Evolutionary conservation across 2,888 invertebrate genomes (phyloP).

Genomic region (Dastarcus helophoroides): DNA sequence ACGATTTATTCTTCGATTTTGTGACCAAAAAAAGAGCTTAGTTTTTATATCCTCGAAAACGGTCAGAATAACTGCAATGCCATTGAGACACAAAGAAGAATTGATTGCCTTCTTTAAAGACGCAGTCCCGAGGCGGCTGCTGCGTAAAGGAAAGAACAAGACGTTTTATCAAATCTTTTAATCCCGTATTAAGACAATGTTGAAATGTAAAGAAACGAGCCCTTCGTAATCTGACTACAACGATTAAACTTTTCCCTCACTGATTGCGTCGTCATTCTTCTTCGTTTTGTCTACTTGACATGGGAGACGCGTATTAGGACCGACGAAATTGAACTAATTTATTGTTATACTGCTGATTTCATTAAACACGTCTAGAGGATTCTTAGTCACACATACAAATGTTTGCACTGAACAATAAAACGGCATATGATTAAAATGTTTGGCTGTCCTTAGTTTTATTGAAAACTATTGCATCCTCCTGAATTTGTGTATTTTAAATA

Average conservation of each 20-base stretch:
- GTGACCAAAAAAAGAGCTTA: too few relatives aligned
- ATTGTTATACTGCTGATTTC: too few relatives aligned
- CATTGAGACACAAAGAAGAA: not conserved
- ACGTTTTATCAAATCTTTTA: conserved; percentile 11
- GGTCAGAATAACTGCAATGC: not conserved
- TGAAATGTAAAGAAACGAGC: conserved; percentile 24
- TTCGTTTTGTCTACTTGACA: not conserved
- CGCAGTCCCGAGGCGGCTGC: not conserved
- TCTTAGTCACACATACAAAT: too few relatives aligned
- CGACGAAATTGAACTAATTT: not conserved
- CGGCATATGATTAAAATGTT: too few relatives aligned
- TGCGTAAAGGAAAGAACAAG: not conserved
- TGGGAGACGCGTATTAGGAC: not conserved
- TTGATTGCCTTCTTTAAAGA: not conserved
- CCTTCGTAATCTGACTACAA: conserved; percentile 23
- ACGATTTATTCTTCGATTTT: too few relatives aligned
- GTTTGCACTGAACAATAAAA: too few relatives aligned
- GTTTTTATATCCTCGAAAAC: too few relatives aligned
- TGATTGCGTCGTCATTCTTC: not conserved
- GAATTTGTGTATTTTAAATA: too few relatives aligned
- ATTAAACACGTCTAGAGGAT: too few relatives aligned
- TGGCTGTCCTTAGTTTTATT: too few relatives aligned
- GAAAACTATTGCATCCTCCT: too few relatives aligned
- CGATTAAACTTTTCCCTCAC: conserved; percentile 21
- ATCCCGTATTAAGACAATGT: conserved; percentile 7